Evolutionary conservation across 2,113 vertebrate genomes (phyloP), one percentile per base, ranked within the genome.

Genomic region (Oncorhynchus nerka): DNA sequence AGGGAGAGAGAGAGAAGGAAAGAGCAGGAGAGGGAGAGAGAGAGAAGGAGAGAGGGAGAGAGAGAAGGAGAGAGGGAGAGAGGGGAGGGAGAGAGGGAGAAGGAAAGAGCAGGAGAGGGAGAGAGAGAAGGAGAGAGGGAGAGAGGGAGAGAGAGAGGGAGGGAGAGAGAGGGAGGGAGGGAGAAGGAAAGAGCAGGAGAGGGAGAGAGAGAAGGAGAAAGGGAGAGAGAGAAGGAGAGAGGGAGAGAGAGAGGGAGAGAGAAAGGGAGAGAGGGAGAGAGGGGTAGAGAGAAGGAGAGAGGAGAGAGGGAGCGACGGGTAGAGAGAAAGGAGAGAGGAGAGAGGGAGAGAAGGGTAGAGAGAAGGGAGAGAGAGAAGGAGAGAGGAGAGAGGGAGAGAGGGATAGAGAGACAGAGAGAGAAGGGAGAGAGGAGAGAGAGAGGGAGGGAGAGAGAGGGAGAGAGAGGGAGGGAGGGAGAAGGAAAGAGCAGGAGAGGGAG

Each of bases 61-160:
- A n/a, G n/a, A 6, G 5, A 34, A 5, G 5, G 5, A 5, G 5
- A 32, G 32, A 5, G 5, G 1, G 24, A 24, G 24, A 24, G 1
- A 1, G 4, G 32, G 5, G 5, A 32, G 30, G 5, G 30, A 0
- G 4, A 4, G 4, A 32, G 30, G 5, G 30, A 32, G n/a, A n/a
- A n/a, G n/a, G n/a, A n/a, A n/a, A n/a, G n/a, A n/a, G n/a, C n/a
- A n/a, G n/a, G 26, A 28, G 73, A 55, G n/a, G n/a, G n/a, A n/a
- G n/a, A n/a, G n/a, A n/a, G n/a, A n/a, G n/a, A n/a, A n/a, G 75
- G 80, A 80, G 77, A 79, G 79, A 64, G n/a, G 79, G 39, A 11
- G 26, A 28, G 26, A 28, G 26, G 4, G 28, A 6, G 5, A 69
- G 4, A 6, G 74, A 32, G 83, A 74, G n/a, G n/a, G n/a, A 71